These are phyloP conservation scores for Microhierax caerulescens DNA, from an alignment of 2,797 vertebrate species.

Conservation along the genomic window DNA sequence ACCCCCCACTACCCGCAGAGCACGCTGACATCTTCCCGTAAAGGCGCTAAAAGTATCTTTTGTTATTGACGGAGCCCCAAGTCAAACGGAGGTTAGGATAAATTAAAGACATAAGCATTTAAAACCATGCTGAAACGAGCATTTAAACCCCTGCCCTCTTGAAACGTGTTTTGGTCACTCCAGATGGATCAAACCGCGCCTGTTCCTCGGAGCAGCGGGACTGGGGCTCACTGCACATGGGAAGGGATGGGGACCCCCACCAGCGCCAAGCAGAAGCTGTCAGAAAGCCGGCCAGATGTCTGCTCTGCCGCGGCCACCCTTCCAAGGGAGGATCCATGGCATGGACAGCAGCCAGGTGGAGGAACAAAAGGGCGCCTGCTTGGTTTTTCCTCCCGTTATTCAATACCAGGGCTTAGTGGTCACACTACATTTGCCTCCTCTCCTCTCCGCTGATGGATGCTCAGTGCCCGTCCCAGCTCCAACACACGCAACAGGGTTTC, in stretches of 20 bases:
- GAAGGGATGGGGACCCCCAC: background rate
- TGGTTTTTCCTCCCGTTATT: conserved; percentile 6
- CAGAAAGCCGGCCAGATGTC: background rate
- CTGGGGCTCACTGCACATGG: background rate
- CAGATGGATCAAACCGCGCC: rapidly evolving
- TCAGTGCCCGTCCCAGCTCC: background rate
- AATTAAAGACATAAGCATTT: background rate
- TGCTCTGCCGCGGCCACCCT: background rate
- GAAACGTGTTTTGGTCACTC: background rate
- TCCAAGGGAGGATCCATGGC: background rate
- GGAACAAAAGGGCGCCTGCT: conserved; percentile 33
- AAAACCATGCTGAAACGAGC: rapidly evolving
- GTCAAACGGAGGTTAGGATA: rapidly evolving
- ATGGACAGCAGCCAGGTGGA: conserved; percentile 31
- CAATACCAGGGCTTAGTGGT: background rate
- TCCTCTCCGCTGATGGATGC: background rate
- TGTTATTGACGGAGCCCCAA: background rate
- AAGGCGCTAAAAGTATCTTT: background rate
- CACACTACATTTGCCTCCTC: background rate
- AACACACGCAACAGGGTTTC: background rate
- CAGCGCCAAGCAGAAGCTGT: background rate
- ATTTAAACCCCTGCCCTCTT: background rate
- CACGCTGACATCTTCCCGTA: background rate
- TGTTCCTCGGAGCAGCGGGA: background rate
- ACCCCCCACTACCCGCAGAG: background rate